Evolutionary conservation across 2,113 vertebrate species (phyloP).

Genomic region (Elachura formosa): DNA sequence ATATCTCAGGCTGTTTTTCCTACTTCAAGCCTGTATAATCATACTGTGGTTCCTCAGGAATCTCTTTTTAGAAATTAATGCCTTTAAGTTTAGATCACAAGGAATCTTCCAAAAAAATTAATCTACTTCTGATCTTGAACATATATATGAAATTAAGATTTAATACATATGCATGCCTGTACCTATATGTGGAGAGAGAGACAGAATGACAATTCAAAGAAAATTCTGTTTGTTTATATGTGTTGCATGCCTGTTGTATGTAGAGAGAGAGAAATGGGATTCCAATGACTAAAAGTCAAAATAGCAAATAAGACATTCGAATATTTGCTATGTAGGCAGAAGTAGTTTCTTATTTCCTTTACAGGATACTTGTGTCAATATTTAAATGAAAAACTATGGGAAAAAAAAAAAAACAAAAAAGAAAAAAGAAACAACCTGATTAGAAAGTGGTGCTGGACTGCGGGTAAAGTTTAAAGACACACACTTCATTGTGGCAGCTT

Average conservation of each 20-base stretch:
- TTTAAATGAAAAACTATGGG: not conserved
- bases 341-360: not conserved
- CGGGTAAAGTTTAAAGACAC: not conserved
- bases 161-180: fast-evolving
- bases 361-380: not conserved
- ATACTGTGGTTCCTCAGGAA: not conserved
- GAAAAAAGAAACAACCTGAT: not conserved
- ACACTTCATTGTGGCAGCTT: not conserved
- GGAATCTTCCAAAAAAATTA: not conserved
- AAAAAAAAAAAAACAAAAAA: not conserved
- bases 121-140: not conserved
- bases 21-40: not conserved
- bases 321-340: not conserved
- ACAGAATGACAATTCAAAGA: not conserved
- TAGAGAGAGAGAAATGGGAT: not conserved
- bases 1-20: not conserved
- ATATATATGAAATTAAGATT: not conserved
- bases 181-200: fast-evolving
- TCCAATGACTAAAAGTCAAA: not conserved
- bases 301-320: not conserved
- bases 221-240: not conserved
- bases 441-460: not conserved
- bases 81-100: not conserved
- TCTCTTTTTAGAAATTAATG: not conserved
- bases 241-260: not conserved